Evolutionary conservation across 2,797 vertebrate species (phyloP).

Genomic region (Spinus olivaceus): DNA sequence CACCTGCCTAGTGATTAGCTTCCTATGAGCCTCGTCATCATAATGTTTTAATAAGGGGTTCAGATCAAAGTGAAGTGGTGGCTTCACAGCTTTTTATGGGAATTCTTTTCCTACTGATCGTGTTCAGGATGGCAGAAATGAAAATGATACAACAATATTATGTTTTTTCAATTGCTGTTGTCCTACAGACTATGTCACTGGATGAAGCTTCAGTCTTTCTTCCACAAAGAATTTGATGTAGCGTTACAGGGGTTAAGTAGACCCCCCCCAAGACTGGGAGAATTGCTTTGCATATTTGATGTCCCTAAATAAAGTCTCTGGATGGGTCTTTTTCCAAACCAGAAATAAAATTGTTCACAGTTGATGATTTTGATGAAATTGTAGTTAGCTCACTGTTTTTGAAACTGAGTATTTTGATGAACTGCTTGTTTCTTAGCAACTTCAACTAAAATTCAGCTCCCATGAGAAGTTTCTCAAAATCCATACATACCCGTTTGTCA

Average conservation of each 20-base stretch:
- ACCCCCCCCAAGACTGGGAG: neutral
- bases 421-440: neutral
- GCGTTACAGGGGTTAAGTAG: neutral
- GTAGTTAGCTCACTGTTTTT: neutral
- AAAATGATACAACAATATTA: neutral
- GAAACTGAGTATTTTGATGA: neutral
- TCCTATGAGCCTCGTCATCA: neutral
- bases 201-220: neutral
- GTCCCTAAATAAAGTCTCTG: neutral
- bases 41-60: neutral
- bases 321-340: neutral
- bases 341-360: neutral
- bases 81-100: neutral
- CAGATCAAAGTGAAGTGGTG: neutral
- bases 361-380: neutral
- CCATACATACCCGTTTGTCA: neutral
- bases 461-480: neutral
- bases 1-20: constrained; percentile 11
- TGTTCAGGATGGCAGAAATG: neutral
- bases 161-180: neutral
- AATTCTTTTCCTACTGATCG: neutral
- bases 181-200: neutral
- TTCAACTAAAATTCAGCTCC: neutral
- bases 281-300: neutral
- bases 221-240: neutral